These are phyloP conservation scores for Drosophila mercatorum DNA, from an alignment of 2,888 invertebrate species.

Conservation along the genomic window DNA sequence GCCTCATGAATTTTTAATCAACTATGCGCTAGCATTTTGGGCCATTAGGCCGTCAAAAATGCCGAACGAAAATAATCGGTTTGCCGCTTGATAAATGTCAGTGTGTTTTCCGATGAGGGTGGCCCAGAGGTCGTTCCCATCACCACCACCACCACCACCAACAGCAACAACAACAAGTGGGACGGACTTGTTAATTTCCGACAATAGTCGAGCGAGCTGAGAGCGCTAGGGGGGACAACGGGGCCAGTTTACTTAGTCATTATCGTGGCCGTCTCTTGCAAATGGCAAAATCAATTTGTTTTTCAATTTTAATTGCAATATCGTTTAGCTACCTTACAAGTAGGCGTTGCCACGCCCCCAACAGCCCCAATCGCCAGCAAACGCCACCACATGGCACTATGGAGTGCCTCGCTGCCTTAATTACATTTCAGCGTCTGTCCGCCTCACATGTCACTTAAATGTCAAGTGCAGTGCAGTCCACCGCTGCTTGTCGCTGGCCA, in stretches of 20 bases:
- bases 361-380: too few species aligned
- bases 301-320: conserved; percentile 69
- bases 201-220: conserved; percentile 26
- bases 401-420: conserved; percentile 39
- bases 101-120: background rate
- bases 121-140: background rate
- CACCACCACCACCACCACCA: background rate
- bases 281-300: conserved; percentile 73
- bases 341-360: conserved; percentile 32
- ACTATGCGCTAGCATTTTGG: conserved; percentile 45
- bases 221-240: background rate
- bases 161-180: conserved; percentile 8
- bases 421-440: conserved; percentile 56
- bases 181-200: conserved; percentile 55
- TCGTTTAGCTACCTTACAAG: conserved; percentile 50
- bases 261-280: conserved; percentile 48
- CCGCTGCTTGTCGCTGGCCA: conserved; percentile 6
- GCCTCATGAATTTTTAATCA: conserved; percentile 68
- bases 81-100: conserved; percentile 62
- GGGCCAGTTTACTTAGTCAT: conserved; percentile 56
- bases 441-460: conserved; percentile 67
- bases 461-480: conserved; percentile 62
- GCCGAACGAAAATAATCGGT: conserved; percentile 44
- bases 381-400: conserved; percentile 2
- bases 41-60: conserved; percentile 65